A percentile compares a stretch with the other conserved stretches of the same genome.
phyloP scores from a whole-genome alignment of 2,113 vertebrate species.

The Laterallus jamaicensis region DNA sequence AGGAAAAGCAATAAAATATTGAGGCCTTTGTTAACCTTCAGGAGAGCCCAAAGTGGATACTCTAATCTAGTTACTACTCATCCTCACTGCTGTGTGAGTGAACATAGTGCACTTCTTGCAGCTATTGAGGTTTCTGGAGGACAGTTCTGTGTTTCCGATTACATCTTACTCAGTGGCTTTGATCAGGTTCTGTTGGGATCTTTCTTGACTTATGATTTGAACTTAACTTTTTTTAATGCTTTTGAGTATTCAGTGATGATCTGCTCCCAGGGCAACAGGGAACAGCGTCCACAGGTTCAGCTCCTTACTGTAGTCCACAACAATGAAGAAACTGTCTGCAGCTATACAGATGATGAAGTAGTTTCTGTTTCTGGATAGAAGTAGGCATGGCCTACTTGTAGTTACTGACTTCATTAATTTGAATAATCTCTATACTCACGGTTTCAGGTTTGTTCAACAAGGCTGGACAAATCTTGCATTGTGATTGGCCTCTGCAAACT shows the following conservation, averaged over 20 bases:
- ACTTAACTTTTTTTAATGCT: too few relatives aligned
- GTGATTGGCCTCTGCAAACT: neutral
- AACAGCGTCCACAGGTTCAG: neutral
- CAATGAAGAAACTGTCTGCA: neutral
- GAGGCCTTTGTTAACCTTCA: neutral
- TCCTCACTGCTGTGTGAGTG: neutral
- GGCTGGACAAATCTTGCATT: neutral
- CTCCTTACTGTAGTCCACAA: neutral
- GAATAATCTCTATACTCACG: neutral
- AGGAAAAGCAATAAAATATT: neutral
- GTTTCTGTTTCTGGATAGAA: neutral
- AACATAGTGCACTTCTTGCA: neutral
- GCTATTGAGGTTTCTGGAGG: neutral
- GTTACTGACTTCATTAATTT: neutral
- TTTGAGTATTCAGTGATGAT: neutral
- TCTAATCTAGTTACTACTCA: neutral
- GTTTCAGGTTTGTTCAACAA: neutral
- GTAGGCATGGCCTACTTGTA: neutral
- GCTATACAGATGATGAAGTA: neutral
- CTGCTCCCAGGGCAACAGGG: neutral
- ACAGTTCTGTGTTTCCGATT: neutral
- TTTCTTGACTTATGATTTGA: neutral
- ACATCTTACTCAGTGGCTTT: neutral
- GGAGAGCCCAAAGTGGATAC: neutral
- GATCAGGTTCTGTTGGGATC: neutral